These are phyloP conservation scores for Timema cristinae DNA, from an alignment of 2,888 invertebrate species.

Conservation along the genomic window DNA sequence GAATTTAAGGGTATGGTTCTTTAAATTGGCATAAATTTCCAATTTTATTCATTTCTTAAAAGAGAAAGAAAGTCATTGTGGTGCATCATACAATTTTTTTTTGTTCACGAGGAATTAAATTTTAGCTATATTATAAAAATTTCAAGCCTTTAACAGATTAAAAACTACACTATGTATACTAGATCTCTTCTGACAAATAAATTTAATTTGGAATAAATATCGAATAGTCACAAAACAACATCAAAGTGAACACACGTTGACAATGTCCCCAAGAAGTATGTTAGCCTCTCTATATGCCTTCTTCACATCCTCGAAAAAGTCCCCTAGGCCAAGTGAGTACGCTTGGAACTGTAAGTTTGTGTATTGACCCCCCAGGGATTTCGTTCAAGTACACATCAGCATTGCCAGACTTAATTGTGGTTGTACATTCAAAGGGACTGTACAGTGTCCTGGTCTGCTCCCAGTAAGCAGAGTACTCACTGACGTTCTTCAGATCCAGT, in stretches of 20 bases:
- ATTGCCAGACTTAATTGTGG: conserved; percentile 98
- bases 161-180: too few species aligned
- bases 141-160: too few species aligned
- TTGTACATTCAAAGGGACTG: conserved; percentile 97
- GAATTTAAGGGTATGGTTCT: too few species aligned
- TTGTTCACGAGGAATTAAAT: too few species aligned
- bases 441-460: conserved; percentile 95
- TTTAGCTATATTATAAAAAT: too few species aligned
- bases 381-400: conserved; percentile 98
- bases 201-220: too few species aligned
- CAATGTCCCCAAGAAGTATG: conserved; percentile 88
- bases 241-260: conserved; percentile 63
- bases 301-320: conserved; percentile 96
- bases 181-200: too few species aligned
- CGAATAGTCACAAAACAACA: too few species aligned
- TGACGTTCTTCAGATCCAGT: conserved; percentile 72
- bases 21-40: too few species aligned
- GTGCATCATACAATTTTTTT: too few species aligned
- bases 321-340: conserved; percentile 91
- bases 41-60: too few species aligned
- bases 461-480: conserved; percentile 97
- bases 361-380: conserved; percentile 99
- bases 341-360: conserved; percentile 99
- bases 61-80: too few species aligned
- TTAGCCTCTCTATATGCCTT: conserved; percentile 92